These are phyloP conservation scores for Miichthys miiuy DNA, from an alignment of 2,797 vertebrate species.

Conservation along the genomic window DNA sequence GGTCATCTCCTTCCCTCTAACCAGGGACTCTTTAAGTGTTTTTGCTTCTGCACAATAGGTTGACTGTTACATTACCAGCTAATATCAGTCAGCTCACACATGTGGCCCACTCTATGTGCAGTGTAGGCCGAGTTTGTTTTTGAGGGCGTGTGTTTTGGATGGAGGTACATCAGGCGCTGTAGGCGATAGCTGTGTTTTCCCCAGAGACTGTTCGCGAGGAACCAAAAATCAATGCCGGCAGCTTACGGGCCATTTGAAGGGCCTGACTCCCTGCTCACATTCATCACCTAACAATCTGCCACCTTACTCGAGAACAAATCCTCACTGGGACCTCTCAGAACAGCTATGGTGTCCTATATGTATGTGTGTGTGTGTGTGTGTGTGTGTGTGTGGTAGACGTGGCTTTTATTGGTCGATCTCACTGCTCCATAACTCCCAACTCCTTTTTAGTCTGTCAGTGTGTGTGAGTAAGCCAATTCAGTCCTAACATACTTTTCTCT, in stretches of 20 bases:
- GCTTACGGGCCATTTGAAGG: constrained; percentile 72
- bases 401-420: constrained; percentile 33
- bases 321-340: constrained; percentile 49
- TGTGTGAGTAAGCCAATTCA: constrained; percentile 23
- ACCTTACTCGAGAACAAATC: constrained; percentile 59
- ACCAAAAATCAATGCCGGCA: constrained; percentile 73
- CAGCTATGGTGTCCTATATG: constrained; percentile 26
- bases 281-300: constrained; percentile 75
- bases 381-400: constrained; percentile 15
- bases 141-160: constrained; percentile 38
- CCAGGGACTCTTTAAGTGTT: constrained; percentile 21
- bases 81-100: constrained; percentile 41
- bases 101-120: constrained; percentile 19
- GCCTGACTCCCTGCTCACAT: constrained; percentile 65
- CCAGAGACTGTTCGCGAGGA: constrained; percentile 57
- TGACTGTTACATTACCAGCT: constrained; percentile 31
- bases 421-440: constrained; percentile 28
- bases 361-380: constrained; percentile 29
- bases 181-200: constrained; percentile 57
- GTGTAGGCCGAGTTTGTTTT: constrained; percentile 16
- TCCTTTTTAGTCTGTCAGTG: constrained; percentile 33
- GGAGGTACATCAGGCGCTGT: constrained; percentile 51
- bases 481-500: not conserved
- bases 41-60: constrained; percentile 12
- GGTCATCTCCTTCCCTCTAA: constrained; percentile 7